Conservation (phyloP, 2,797 vertebrate species). For the Siniperca undulata region DNA sequence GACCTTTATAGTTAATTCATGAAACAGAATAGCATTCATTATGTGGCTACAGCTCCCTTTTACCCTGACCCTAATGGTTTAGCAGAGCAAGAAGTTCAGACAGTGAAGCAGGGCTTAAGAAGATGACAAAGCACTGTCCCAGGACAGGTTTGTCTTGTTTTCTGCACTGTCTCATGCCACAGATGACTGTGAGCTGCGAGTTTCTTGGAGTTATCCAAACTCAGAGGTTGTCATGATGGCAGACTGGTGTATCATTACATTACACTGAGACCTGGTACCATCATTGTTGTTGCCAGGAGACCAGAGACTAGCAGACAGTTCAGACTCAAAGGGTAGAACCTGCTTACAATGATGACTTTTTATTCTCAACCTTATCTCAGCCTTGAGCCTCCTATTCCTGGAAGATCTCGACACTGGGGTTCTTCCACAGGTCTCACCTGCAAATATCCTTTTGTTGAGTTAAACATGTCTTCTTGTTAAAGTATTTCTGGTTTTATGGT, state of each 20-base stretch:
- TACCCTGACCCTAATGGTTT: neutral
- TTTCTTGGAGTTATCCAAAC: constrained; percentile 1
- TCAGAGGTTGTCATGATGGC: neutral
- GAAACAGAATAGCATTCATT: constrained; percentile 9
- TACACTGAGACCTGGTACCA: neutral
- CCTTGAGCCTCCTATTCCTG: neutral
- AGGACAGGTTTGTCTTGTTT: neutral
- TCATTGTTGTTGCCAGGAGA: constrained; percentile 5
- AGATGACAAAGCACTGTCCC: neutral
- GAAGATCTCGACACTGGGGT: neutral
- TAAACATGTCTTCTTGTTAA: neutral
- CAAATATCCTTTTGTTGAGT: neutral
- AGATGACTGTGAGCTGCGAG: neutral
- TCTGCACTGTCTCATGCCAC: neutral
- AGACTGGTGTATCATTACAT: neutral
- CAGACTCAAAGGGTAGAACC: neutral
- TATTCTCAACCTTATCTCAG: neutral
- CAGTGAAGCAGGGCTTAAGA: neutral
- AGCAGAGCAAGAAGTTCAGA: constrained; percentile 4
- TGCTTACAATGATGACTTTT: neutral
- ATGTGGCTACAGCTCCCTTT: neutral
- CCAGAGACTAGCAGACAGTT: neutral
- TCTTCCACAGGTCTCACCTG: neutral
- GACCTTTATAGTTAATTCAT: constrained; percentile 23
- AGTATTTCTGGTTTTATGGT: neutral